Evolutionary conservation across 2,113 vertebrate species (phyloP).

Genomic region (Sprattus sprattus): DNA sequence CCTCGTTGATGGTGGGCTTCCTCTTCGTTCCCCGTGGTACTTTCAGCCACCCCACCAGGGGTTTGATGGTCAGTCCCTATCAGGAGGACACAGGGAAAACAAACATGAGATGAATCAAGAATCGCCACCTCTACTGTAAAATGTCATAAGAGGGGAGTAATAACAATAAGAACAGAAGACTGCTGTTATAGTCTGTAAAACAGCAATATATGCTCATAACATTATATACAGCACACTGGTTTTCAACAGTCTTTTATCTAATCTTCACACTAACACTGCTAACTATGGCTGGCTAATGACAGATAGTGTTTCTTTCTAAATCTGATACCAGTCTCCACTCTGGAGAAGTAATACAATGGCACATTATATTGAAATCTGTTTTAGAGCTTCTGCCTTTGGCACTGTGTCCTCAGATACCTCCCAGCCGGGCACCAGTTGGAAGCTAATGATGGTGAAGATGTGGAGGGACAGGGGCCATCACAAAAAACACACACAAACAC

Average conservation of each 20-base stretch:
- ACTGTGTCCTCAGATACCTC: background rate
- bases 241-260: background rate
- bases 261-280: background rate
- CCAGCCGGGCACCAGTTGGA: background rate
- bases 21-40: conserved; percentile 90
- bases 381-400: conserved; percentile 11
- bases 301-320: background rate
- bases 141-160: background rate
- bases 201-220: background rate
- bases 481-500: background rate
- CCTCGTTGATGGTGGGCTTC: conserved; percentile 93
- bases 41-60: conserved; percentile 93
- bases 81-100: conserved; percentile 14
- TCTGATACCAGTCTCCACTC: background rate
- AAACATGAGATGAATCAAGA: background rate
- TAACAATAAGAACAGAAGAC: background rate
- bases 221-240: background rate
- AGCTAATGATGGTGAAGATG: background rate
- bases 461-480: background rate
- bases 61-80: conserved; percentile 96
- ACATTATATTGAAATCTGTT: background rate
- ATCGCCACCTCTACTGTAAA: background rate
- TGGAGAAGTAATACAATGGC: background rate
- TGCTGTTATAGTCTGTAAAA: background rate
- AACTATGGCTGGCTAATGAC: background rate